Conservation (phyloP, 2,888 invertebrate species). For the Silvanus unidentatus region DNA sequence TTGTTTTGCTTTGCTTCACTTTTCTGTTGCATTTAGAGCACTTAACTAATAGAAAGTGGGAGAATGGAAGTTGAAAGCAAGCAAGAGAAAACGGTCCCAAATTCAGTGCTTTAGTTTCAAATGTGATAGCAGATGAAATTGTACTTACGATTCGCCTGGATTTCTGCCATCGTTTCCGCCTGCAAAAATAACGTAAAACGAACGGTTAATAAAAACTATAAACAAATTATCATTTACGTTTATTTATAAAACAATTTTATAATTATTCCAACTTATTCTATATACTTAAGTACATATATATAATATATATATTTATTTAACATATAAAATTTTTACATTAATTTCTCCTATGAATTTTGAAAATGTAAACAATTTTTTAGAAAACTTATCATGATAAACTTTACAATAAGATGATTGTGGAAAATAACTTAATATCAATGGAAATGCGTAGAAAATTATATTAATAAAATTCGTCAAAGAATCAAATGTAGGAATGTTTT, state of each 20-base stretch:
- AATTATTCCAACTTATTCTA: slow-evolving; percentile 38
- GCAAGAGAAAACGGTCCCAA: background rate
- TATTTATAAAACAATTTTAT: slow-evolving; percentile 46
- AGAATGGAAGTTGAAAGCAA: too few relatives aligned
- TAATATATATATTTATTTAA: slow-evolving; percentile 15
- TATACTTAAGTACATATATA: slow-evolving; percentile 39
- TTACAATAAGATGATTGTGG: too few relatives aligned
- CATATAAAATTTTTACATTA: slow-evolving; percentile 39
- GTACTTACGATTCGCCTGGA: slow-evolving; percentile 42
- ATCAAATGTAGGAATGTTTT: too few relatives aligned
- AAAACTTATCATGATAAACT: too few relatives aligned
- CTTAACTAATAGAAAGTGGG: too few relatives aligned
- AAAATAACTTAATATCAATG: too few relatives aligned
- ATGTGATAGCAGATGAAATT: too few relatives aligned
- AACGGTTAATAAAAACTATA: background rate
- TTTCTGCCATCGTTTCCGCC: slow-evolving; percentile 18
- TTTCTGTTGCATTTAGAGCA: too few relatives aligned
- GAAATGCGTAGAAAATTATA: too few relatives aligned
- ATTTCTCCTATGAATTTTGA: slow-evolving; percentile 8
- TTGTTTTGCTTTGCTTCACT: too few relatives aligned
- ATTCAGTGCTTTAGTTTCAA: background rate
- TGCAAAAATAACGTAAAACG: background rate
- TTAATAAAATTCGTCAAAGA: too few relatives aligned
- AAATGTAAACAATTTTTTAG: too few relatives aligned
- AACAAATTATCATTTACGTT: slow-evolving; percentile 20